Base-by-base conservation (phyloP, 2,888 invertebrate species). In the Drosophila borborema region DNA sequence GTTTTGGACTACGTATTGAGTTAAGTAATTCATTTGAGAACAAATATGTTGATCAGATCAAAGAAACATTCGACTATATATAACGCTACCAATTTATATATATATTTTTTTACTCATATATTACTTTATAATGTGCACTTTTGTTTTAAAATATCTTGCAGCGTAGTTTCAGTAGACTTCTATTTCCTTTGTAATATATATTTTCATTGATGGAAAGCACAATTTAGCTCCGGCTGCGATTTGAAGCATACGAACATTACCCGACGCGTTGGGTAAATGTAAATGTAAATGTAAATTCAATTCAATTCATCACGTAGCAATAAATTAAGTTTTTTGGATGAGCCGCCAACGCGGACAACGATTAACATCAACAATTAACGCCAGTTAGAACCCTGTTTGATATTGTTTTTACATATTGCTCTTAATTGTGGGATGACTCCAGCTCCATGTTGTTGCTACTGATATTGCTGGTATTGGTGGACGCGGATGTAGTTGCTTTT, bases 281-380 rank as follows among this genome's bases (percentile, higher is more conserved):
- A 78, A 40, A 38, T 40, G 45, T 63, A 55, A 61, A 74, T 73
- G 45, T 45, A 12, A 28, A 83, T 73, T 75, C 85, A 59, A 69
- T 51, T 75, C 85, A 59, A 68, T 51, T 34, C 65, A 80, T 59
- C 83, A 55, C 55, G 46, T 69, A 53, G 77, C 62, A 72, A 60
- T 72, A 45, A 64, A 67, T 72, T 70, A 66, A 71, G 65, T 67
- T 61, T 61, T 28, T 59, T 55, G 51, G 66, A 69, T 75, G 76
- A 79, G 64, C 64, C 58, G 65, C 66, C 60, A 59, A 45, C 40
- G 64, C 48, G 66, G 55, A 75, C 82, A 80, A 82, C 72, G 34
- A 70, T 68, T 67, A 79, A 82, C 88, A 80, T 64, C 72, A 77
- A 80, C 80, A 71, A 77, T 67, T 66, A 80, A 80, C 72, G 43